These are phyloP conservation scores for Hyles vespertilio DNA, from an alignment of 1,140 invertebrate species.

Conservation along the genomic window DNA sequence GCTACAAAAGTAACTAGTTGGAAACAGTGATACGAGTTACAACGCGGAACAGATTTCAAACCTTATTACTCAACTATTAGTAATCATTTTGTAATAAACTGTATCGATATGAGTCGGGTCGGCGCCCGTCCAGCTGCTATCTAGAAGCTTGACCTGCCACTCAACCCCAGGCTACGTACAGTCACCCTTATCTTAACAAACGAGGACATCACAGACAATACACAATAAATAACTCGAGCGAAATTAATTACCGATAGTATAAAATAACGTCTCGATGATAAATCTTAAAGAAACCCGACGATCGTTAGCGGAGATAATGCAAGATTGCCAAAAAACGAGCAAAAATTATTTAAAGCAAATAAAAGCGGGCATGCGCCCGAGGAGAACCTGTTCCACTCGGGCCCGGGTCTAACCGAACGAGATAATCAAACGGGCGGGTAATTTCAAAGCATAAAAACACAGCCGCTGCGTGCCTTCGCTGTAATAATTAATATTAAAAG, in stretches of 20 bases:
- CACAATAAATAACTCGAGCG: slow-evolving; percentile 45
- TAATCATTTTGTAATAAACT: no score
- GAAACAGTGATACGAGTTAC: no score
- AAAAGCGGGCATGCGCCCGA: slow-evolving; percentile 54
- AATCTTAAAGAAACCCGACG: slow-evolving; percentile 46
- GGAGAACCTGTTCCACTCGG: slow-evolving; percentile 45
- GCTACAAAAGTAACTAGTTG: no score
- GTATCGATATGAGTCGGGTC: slow-evolving; percentile 29
- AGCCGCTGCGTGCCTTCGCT: slow-evolving; percentile 32
- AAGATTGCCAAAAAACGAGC: slow-evolving; percentile 66
- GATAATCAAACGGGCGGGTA: slow-evolving; percentile 59
- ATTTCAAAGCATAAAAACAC: slow-evolving; percentile 50
- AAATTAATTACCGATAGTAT: slow-evolving; percentile 41
- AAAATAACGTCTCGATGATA: slow-evolving; percentile 44
- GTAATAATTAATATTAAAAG: slow-evolving; percentile 45
- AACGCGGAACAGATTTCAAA: no score
- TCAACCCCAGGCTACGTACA: slow-evolving; percentile 50
- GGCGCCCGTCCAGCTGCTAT: slow-evolving; percentile 54
- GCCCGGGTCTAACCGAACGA: slow-evolving; percentile 54
- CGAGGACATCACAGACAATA: slow-evolving; percentile 54
- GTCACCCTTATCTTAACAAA: slow-evolving; percentile 62
- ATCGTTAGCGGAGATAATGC: slow-evolving; percentile 67
- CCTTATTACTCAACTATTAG: no score
- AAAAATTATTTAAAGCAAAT: slow-evolving; percentile 71
- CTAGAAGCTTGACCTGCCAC: slow-evolving; percentile 50